Evolutionary conservation across 30 jellyfish, hydroid and myxozoan genomes (phyloP), one percentile per base, ranked within the genome.

Genomic region (Catostylus mosaicus): DNA sequence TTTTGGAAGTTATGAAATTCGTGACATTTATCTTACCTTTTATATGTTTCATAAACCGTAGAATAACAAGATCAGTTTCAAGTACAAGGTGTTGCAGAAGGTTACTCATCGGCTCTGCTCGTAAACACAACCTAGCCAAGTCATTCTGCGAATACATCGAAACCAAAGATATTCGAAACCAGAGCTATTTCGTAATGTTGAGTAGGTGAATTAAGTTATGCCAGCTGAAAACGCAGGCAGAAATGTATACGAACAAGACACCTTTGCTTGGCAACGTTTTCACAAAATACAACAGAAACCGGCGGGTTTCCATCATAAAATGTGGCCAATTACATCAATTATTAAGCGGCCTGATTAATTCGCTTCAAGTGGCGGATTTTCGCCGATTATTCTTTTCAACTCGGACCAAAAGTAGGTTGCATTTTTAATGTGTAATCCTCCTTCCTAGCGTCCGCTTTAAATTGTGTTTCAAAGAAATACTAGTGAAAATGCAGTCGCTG

Each of bases 31-130:
- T 33, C 85, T 19, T 48, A 56, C 85, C 85, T 45, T 22, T 32
- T 29, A 74, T 20, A 48, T 56, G 85, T 47, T 48, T 74, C 74
- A 56, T 48, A 52, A 56, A 29, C 50, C 72, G 74, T 19, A 56
- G 27, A 18, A 45, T 11, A 12, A 47, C 30, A 2, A 36, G 24
- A 26, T 56, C 74, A 30, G 71, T 56, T 18, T 48, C 74, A 61
- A 26, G 45, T 7, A 40, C 51, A 23, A 74, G 29, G 14, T 56
- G 43, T 33, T 56, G 7, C 24, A 74, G 27, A 50, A 74, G 18
- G 19, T 46, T 14, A 9, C 68, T 26, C 18, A 69, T 31, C 36
- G 29, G 82, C 30, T 34, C 26, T 27, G 34, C 36, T 35, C n/a
- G 63, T 31, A 35, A 35, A 35, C 68, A 69, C 7, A 30, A 33